Evolutionary conservation across 2,888 invertebrate genomes (phyloP), one percentile per base, ranked within the genome.

Genomic region (Tuta absoluta): DNA sequence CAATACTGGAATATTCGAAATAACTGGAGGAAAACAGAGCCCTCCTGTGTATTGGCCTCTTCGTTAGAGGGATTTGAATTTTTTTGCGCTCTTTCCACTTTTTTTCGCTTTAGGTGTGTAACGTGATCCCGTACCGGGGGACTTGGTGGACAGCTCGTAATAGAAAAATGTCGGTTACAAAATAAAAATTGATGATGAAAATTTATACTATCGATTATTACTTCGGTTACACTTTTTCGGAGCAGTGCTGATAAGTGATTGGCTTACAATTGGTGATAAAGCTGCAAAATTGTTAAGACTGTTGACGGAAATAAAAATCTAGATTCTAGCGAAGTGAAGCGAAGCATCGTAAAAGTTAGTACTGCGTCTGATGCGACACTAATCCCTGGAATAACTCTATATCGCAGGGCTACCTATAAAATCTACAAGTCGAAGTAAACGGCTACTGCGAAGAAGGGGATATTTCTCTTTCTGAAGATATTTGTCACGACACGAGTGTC

Each of bases 401-500:
- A 60, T 19, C 53, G 38, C 58, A 62, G 49, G 33, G 17, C 37
- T 45, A 66, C 62, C 51, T 62, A 66, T 67, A 65, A 74, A 72
- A 74, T 73, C 72, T 74, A 67, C 73, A 74, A 74, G 73, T 74
- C 74, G 68, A 71, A 72, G 66, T 60, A 63, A 58, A 58, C 33
- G 62, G 63, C 65, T 57, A 66, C 65, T 65, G 21, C 41, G 21
- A 19, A 58, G 28, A 64, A 61, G 63, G 57, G 59, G 68, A 72
- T 72, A 72, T 77, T 75, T 75, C 73, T 79, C 80, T 78, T 82
- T 80, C 82, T 80, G 74, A 73, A 81, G 87, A 85, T 89, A 89
- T 91, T 91, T 91, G 91, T 91, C 91, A 91, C 90, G 77, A 78
- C 78, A 89, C 84, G 84, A 91, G 91, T 89, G 90, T 91, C 91